A percentile compares a stretch with the other conserved stretches of the same genome.
Evolutionary conservation across 2,888 invertebrate genomes (phyloP).

Genomic region (Hofmannophila pseudospretella): DNA sequence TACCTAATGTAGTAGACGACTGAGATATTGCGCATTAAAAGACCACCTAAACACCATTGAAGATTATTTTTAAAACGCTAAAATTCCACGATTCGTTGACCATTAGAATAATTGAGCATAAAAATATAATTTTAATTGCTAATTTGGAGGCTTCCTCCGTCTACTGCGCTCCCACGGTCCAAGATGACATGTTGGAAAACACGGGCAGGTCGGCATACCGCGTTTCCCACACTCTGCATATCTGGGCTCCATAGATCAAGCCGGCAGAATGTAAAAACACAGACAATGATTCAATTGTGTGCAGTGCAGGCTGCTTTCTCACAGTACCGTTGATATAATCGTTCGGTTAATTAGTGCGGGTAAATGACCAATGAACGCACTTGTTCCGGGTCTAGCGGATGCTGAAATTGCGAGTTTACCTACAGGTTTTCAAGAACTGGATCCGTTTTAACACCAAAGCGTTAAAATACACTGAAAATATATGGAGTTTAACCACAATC

Average conservation of each 20-base stretch:
- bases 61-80: too few relatives aligned
- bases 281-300: slow-evolving; percentile 76
- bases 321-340: slow-evolving; percentile 68
- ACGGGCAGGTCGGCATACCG: slow-evolving; percentile 46
- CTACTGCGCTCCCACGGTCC: slow-evolving; percentile 61
- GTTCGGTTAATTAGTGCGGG: slow-evolving; percentile 66
- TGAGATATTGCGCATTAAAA: too few relatives aligned
- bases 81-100: slow-evolving; percentile 5
- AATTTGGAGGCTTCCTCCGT: slow-evolving; percentile 36
- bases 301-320: slow-evolving; percentile 72
- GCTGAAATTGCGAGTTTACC: too few relatives aligned
- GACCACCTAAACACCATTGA: too few relatives aligned
- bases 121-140: slow-evolving; percentile 42
- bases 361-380: slow-evolving; percentile 61
- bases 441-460: too few relatives aligned
- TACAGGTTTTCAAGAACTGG: too few relatives aligned
- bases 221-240: slow-evolving; percentile 76
- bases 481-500: too few relatives aligned
- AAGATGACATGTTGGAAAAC: slow-evolving; percentile 71
- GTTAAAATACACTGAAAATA: too few relatives aligned
- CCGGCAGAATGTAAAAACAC: slow-evolving; percentile 66
- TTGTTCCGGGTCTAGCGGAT: slow-evolving; percentile 39
- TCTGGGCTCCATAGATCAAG: slow-evolving; percentile 74
- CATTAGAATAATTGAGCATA: slow-evolving; percentile 38
- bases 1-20: too few relatives aligned